These are phyloP conservation scores for Porites evermanni DNA, from an alignment of 92 coral and sea anemone genomes.

Conservation along the genomic window DNA sequence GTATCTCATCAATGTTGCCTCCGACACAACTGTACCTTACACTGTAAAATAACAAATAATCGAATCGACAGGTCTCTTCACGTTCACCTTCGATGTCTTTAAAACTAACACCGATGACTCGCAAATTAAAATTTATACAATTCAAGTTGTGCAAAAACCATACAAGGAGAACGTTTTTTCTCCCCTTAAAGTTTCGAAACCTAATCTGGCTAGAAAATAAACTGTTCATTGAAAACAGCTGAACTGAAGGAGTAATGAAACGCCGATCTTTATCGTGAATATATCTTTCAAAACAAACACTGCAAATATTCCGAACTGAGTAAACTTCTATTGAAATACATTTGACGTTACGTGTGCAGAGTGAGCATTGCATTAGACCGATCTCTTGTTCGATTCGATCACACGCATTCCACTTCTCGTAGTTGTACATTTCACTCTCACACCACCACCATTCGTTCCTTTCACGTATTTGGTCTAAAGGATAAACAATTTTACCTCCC, in stretches of 20 bases:
- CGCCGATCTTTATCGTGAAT: conserved; percentile 14
- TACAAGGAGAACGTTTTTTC: not conserved
- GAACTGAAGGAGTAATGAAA: not conserved
- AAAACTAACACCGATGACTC: not conserved
- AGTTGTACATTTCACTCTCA: not conserved
- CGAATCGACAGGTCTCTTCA: not conserved
- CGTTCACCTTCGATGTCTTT: conserved; percentile 5
- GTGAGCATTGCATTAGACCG: not conserved
- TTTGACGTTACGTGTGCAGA: conserved; percentile 24
- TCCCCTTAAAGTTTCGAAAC: not conserved
- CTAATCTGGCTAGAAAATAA: not conserved
- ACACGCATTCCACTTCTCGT: conserved; percentile 6
- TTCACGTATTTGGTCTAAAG: not conserved
- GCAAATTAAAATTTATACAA: conserved; percentile 23
- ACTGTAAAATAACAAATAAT: not conserved
- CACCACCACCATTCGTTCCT: not conserved
- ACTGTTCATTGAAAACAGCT: not conserved
- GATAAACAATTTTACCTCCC: conserved; percentile 7
- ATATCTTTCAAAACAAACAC: conserved; percentile 32
- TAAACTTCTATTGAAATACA: conserved; percentile 23
- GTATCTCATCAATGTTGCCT: not conserved
- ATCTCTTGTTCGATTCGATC: conserved; percentile 16
- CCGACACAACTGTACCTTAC: not conserved
- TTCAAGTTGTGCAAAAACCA: conserved; percentile 1
- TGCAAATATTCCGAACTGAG: conserved; percentile 7